Evolutionary conservation across 2,113 vertebrate genomes (phyloP), one percentile per base, ranked within the genome.

Genomic region (Suncus etruscus): DNA sequence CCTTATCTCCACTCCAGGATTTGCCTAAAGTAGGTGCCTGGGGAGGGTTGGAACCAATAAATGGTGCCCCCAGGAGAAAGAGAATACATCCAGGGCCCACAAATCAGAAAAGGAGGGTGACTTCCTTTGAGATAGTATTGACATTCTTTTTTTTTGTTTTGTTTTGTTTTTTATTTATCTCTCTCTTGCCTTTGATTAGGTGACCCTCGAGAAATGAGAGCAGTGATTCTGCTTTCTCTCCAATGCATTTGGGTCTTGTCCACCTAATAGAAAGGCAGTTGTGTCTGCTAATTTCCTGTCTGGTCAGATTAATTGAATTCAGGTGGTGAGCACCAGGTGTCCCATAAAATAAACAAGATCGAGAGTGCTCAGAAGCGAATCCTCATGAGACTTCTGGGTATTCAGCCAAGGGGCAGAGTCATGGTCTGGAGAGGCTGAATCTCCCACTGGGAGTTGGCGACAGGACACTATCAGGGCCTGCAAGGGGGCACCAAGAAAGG

Each of bases 221-320:
- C 75, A 86, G 83, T 73, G 27, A 1, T 93, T 80, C 68, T 29
- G 75, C 58, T 90, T 91, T 94, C 72, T 84, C 58, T 83, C 83
- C 87, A 75, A 70, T 39, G 75, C 83, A 27, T 20, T 25, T 81
- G 86, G 87, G 90, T 94, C 70, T 39, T 83, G 70, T 95, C 90
- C 94, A 91, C 83, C 70, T 63, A 90, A 91, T 75, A 94, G 83
- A 83, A 95, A 94, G 88, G 90, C 80, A 86, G 68, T 93, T 86
- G 84, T 11, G 54, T 16, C 39, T 80, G 83, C 90, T 96, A 89
- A 94, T 95, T 95, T 92, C 70, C 90, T 91, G 92, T 94, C 94
- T 92, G 73, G 73, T 86, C 73, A 88, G 65, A 96, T 90, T 92
- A 89, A 94, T 68, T 95, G 74, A 95, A 95, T 93, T 95, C 77